Evolutionary conservation across 2,888 invertebrate genomes (phyloP), one percentile per base, ranked within the genome.

Genomic region (Acronicta aceris): DNA sequence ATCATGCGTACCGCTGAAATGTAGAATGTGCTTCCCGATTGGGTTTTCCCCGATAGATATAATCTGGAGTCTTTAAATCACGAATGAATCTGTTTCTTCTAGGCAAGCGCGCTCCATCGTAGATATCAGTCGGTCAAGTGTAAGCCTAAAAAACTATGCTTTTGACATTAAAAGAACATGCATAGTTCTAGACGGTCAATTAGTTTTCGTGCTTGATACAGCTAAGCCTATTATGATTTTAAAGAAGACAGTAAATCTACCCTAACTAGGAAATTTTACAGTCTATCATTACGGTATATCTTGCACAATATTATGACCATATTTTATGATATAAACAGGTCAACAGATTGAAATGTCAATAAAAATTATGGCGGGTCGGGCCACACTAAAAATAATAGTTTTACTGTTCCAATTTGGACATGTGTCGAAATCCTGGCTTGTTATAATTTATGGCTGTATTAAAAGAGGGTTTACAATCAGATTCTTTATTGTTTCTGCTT

Each of bases 341-440:
- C 70, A 75, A 76, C 74, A 70, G 78, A 86, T 83, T 81, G 83
- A 83, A 81, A 78, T 76, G 76, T 75, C 79, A 79, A 88, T 89
- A 89, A 90, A 88, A 46, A 79, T 69, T 68, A 81, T 82, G 77
- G 74, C 59, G 71, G 58, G 65, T 63, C 79, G 73, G 76, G 72
- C 74, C 75, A 71, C 80, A 83, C 72, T 86, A 87, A 87, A 88
- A 85, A 85, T 86, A 81, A 83, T 82, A 76, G 84, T 82, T 88
- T 88, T 85, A 88, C 77, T 70, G 72, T 79, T 46, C 54, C 53
- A 52, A 71, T 80, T 75, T 75, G 74, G 81, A 78, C 81, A 81
- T 79, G 84, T 89, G 88, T 89, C 83, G 84, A 85, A 87, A 86
- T 82, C 70, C 21, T 10, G 38, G 52, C 50, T 40, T 46, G 45